Evolutionary conservation across 1,140 invertebrate species (phyloP), one percentile per base, ranked within the genome.

Genomic region (Apis cerana): DNA sequence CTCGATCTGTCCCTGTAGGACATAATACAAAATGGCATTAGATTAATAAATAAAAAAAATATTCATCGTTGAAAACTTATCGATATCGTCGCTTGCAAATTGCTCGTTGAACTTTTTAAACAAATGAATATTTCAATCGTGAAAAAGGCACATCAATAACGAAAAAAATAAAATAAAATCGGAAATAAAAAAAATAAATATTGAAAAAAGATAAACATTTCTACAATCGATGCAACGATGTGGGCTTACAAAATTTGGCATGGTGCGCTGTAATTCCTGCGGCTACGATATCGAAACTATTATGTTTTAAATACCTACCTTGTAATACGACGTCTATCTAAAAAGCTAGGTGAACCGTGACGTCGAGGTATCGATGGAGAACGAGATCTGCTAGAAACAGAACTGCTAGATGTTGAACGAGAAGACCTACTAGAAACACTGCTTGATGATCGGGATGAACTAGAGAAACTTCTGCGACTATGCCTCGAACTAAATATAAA

Each of bases 261-360:
- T 85, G 84, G 79, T 89, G 88, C 84, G 75, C 54, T 76, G 59
- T 62, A 85, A 74, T 82, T 77, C 72, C 85, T 80, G 86, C 48
- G 74, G 65, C 85, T 72, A 69, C 78, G 65, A 83, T 81, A 80
- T 56, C 50, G 70, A 78, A 71, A 61, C 80, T 88, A 82, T 62
- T 43, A 43, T 23, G 59, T n/a, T 50, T 33, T 33, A 12, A 61
- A 52, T 54, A 83, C 84, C 94, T 95, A 99, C 98, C 98, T 98
- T 71, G 98, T 98, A 86, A 99, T 98, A 83, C 98, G 95, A 72
- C 98, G 95, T 90, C 97, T 95, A 91, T 98, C 98, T 58, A 98
- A 94, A 93, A 98, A 98, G 92, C 97, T 98, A 2, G 98, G 98
- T 65, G 98, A 98, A 52, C 98, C 98, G 86, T 97, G 96, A 84